Evolutionary conservation across 1,140 invertebrate genomes (phyloP), one percentile per base, ranked within the genome.

Genomic region (Drosophila seguyi): DNA sequence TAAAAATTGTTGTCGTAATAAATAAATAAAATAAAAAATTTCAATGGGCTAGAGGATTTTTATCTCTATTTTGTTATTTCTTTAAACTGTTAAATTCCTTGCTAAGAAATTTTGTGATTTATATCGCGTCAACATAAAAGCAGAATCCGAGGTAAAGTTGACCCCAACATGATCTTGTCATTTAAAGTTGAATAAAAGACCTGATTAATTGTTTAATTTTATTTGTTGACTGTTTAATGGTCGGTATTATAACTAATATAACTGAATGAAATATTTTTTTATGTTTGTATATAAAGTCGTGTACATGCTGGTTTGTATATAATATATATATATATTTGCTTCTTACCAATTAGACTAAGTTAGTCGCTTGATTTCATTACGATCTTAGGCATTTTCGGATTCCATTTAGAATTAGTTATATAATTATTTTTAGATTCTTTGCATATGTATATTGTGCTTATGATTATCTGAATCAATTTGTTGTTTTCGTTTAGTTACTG

Each of bases 381-480:
- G 66, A 69, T 78, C 58, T 57, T 77, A 59, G 81, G 48, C 50
- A 61, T 66, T 75, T 75, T 55, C 52, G 60, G 57, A 59, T 59
- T 60, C 36, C 29, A 36, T 69, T 31, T 25, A 68, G 27, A 67
- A 48, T 67, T 67, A 31, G 41, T 68, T 63, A 41, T 62, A 66
- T 57, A 72, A 60, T 76, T 81, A 81, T 44, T 48, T 86, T 57
- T 81, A 83, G 39, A 38, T 59, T 57, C 36, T 78, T 59, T 63
- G 55, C 41, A 74, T 63, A 42, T 66, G 52, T 75, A 76, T 66
- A 79, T 90, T 87, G 80, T 85, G 84, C 81, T 87, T 90, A 87
- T 84, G 81, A 85, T 85, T 90, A 90, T 90, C 81, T 85, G 76
- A 81, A 84, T 80, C 59, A 38, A 80, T 75, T 59, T 75, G 55